Conservation (phyloP, 2,797 vertebrate species). For the Eulemur rubriventer region DNA sequence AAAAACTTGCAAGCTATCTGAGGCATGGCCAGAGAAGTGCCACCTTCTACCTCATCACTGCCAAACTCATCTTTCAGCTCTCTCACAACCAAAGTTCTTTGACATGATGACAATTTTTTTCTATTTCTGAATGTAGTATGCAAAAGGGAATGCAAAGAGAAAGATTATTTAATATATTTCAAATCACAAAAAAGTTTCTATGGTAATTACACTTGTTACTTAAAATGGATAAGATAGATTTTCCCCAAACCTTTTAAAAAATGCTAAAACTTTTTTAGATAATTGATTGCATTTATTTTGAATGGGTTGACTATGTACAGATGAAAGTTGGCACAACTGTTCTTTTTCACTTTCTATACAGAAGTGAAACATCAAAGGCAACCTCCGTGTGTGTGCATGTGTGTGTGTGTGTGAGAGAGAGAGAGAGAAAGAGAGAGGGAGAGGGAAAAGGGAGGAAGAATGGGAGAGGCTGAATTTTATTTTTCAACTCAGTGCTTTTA, state of each 20-base stretch:
- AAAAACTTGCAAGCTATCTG: not conserved
- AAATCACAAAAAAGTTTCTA: not conserved
- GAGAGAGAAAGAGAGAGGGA: not conserved
- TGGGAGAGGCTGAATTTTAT: not conserved
- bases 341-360: not conserved
- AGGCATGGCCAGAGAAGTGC: rapidly evolving
- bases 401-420: not conserved
- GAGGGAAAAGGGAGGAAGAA: too few species aligned
- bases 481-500: not conserved
- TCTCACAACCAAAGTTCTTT: not conserved
- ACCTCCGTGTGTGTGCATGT: rapidly evolving
- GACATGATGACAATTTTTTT: not conserved
- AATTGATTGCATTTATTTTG: not conserved
- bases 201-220: not conserved
- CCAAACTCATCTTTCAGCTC: not conserved
- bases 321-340: not conserved
- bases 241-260: not conserved
- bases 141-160: not conserved
- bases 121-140: not conserved
- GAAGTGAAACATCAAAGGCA: not conserved
- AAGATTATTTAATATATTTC: not conserved
- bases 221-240: not conserved
- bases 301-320: not conserved
- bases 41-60: not conserved
- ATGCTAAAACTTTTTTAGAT: not conserved